These are phyloP conservation scores for Vulpes lagopus DNA, from an alignment of 2,113 vertebrate genomes.

Conservation along the genomic window DNA sequence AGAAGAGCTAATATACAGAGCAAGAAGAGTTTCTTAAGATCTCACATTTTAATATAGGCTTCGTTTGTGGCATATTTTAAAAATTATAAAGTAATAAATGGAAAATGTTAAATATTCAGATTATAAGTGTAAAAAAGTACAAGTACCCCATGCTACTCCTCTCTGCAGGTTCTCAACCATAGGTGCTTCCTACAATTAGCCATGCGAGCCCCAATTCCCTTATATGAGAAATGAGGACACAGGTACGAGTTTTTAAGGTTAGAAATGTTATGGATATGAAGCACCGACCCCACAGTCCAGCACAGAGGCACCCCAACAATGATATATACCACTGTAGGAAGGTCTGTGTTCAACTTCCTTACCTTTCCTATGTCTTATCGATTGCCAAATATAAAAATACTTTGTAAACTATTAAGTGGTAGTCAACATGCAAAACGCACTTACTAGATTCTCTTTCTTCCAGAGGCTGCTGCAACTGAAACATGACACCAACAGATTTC, in stretches of 20 bases:
- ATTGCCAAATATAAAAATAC: conserved; percentile 17
- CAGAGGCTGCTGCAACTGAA: neutral
- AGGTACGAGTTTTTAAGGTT: neutral
- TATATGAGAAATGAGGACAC: neutral
- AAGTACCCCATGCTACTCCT: neutral
- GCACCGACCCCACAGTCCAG: neutral
- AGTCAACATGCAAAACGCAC: neutral
- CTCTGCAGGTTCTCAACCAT: neutral
- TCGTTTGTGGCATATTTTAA: neutral
- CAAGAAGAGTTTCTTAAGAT: conserved; percentile 15
- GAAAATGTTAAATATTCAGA: conserved; percentile 43
- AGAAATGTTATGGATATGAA: neutral
- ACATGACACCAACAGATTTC: conserved; percentile 1
- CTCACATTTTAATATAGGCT: neutral
- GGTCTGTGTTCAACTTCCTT: neutral
- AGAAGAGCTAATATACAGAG: neutral
- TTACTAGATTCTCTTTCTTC: neutral
- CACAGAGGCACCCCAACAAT: neutral
- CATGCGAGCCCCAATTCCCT: neutral
- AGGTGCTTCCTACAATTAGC: neutral
- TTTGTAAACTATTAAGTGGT: neutral
- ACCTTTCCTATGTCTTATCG: conserved; percentile 11
- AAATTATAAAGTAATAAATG: conserved; percentile 9
- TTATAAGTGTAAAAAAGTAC: neutral
- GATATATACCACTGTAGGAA: neutral